These are phyloP conservation scores for Antechinus flavipes DNA, from an alignment of 2,113 vertebrate genomes.

Conservation along the genomic window DNA sequence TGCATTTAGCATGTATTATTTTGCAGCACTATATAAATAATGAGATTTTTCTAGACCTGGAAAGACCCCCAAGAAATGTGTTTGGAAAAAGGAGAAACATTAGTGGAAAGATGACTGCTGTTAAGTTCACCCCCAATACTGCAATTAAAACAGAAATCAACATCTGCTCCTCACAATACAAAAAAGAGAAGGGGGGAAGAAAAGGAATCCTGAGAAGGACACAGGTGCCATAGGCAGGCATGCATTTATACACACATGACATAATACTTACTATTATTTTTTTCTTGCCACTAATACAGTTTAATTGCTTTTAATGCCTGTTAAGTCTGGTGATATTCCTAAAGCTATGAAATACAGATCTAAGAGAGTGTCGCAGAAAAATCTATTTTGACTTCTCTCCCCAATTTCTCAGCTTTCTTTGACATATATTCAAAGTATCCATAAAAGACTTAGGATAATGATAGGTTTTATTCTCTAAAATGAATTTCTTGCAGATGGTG, in stretches of 20 bases:
- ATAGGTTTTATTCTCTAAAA: background rate
- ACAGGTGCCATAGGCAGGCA: background rate
- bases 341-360: constrained; percentile 18
- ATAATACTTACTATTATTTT: constrained; percentile 25
- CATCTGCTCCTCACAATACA: background rate
- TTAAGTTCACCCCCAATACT: constrained; percentile 34
- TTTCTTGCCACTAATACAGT: background rate
- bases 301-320: constrained; percentile 17
- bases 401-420: constrained; percentile 30
- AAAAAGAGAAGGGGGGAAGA: background rate
- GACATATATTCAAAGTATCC: constrained; percentile 13
- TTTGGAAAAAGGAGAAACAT: constrained; percentile 8
- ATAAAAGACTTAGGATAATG: background rate
- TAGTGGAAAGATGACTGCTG: background rate
- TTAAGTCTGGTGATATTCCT: constrained; percentile 7
- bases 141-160: background rate
- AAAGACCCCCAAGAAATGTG: background rate
- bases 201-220: background rate
- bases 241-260: background rate
- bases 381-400: background rate
- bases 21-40: background rate
- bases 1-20: background rate
- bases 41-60: background rate
- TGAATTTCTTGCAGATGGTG: constrained; percentile 54
- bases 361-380: background rate